Conservation (phyloP, 2,113 vertebrate species). For the Myrmecophaga tridactyla region DNA sequence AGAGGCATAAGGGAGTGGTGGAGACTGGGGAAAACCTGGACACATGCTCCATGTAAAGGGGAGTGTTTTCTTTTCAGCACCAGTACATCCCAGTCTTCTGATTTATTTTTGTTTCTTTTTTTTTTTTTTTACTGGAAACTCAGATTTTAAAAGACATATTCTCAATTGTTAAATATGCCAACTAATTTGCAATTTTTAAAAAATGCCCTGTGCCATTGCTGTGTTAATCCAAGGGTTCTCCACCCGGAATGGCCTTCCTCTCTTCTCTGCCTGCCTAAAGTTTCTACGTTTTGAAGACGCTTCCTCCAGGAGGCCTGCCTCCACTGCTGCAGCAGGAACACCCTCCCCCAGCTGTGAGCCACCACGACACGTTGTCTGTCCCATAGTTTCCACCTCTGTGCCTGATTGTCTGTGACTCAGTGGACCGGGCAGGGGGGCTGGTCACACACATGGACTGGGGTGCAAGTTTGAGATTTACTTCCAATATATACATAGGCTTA, state of each 20-base stretch:
- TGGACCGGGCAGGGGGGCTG: background rate
- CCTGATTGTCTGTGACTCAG: background rate
- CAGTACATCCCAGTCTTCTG: background rate
- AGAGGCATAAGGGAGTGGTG: background rate
- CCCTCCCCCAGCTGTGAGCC: background rate
- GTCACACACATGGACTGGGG: background rate
- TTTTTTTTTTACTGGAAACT: too few species aligned
- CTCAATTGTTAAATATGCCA: background rate
- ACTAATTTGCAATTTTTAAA: background rate
- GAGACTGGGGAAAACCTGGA: background rate
- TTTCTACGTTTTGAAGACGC: background rate
- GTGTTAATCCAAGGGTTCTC: accelerated
- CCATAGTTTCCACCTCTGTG: too few species aligned
- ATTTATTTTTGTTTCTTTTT: too few species aligned
- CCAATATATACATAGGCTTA: background rate
- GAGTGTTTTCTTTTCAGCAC: background rate
- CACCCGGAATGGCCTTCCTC: background rate
- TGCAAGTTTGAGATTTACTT: background rate
- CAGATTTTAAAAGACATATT: background rate
- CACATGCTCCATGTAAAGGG: background rate
- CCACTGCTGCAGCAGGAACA: background rate
- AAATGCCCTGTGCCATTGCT: background rate
- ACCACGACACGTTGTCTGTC: background rate
- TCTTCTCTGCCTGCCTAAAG: background rate
- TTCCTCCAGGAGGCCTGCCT: background rate